Conservation (phyloP, 2,888 invertebrate genomes). For the Serrognathus titanus region DNA sequence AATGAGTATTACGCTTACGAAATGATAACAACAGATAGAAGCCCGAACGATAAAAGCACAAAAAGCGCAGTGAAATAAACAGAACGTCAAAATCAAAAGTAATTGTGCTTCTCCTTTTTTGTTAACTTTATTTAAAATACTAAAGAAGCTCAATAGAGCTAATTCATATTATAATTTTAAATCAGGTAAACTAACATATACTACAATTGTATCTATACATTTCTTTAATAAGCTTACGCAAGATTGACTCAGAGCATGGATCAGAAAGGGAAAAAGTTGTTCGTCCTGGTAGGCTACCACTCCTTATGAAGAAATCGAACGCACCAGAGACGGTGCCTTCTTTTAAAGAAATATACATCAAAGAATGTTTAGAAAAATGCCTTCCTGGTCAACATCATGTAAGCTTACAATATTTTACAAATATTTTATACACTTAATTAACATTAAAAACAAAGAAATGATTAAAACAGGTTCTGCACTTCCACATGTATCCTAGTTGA, state of each 20-base stretch:
- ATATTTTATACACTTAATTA: conserved; percentile 41
- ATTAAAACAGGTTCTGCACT: neutral
- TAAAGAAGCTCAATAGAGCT: conserved; percentile 39
- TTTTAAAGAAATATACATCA: conserved; percentile 6
- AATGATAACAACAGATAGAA: neutral
- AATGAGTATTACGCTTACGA: too few species aligned
- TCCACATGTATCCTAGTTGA: neutral
- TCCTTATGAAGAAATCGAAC: neutral
- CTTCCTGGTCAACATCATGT: conserved; percentile 38
- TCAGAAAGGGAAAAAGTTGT: too few species aligned
- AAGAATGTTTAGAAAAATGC: neutral
- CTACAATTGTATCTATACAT: conserved; percentile 47
- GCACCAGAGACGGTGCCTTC: neutral
- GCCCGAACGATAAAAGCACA: neutral
- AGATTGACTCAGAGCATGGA: too few species aligned
- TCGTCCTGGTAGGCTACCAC: neutral
- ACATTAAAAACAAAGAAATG: conserved; percentile 40
- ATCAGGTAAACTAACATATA: conserved; percentile 44
- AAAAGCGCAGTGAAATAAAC: neutral
- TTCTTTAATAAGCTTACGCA: conserved; percentile 18
- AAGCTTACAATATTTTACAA: conserved; percentile 39
- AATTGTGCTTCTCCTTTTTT: conserved; percentile 47
- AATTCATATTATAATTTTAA: conserved; percentile 36
- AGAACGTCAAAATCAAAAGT: conserved; percentile 39
- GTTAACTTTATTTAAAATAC: conserved; percentile 44